Evolutionary conservation across 2,797 vertebrate species (phyloP).

Genomic region (Ispidina lecontei): DNA sequence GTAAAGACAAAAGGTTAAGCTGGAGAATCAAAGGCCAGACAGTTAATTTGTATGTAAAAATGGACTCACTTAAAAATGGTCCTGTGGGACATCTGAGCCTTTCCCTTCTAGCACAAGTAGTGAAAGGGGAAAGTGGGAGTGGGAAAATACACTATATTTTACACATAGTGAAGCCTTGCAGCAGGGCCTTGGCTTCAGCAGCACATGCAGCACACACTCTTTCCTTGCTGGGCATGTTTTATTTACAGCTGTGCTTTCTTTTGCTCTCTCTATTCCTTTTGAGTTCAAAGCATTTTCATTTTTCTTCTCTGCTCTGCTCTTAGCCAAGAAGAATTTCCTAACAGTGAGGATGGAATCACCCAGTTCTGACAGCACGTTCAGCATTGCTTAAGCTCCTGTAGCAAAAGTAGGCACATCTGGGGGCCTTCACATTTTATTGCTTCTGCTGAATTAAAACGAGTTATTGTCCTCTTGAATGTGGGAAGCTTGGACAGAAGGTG

Average conservation of each 20-base stretch:
- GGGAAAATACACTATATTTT: not conserved
- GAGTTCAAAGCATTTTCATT: constrained; percentile 5
- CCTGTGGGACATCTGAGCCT: not conserved
- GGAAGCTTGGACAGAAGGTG: not conserved
- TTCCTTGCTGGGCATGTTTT: not conserved
- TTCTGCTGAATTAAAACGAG: not conserved
- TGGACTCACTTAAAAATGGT: not conserved
- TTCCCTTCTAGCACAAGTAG: not conserved
- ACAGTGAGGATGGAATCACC: not conserved
- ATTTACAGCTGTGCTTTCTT: constrained; percentile 5
- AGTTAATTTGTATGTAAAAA: not conserved
- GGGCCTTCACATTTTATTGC: not conserved
- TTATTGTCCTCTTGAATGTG: not conserved
- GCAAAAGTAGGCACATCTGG: not conserved
- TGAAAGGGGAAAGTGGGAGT: not conserved
- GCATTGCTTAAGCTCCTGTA: not conserved
- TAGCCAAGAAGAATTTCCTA: not conserved
- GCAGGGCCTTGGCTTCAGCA: not conserved
- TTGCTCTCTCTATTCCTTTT: not conserved
- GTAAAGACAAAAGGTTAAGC: not conserved
- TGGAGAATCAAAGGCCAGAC: not conserved
- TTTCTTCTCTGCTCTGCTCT: not conserved
- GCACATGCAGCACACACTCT: not conserved
- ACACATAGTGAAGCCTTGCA: not conserved
- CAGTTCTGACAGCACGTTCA: not conserved